Evolutionary conservation across 2,888 invertebrate species (phyloP).

Genomic region (Nomada lathburiana): DNA sequence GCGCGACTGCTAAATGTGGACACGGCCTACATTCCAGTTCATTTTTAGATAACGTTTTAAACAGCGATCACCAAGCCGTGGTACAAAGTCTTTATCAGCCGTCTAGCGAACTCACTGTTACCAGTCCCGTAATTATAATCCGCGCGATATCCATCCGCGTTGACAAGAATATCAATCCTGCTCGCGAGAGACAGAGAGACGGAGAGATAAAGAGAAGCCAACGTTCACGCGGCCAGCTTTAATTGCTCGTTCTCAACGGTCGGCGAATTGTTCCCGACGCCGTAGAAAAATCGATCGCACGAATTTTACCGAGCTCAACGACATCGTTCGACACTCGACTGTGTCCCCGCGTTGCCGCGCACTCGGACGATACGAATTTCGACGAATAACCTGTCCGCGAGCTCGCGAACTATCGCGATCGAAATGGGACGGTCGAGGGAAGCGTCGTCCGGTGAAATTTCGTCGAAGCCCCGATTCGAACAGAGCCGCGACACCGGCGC

Average conservation of each 20-base stretch:
- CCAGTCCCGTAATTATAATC: background rate
- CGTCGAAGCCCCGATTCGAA: too few species aligned
- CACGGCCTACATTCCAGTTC: slow-evolving; percentile 65
- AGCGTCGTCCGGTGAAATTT: background rate
- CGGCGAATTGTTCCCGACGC: too few species aligned
- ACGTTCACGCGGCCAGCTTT: too few species aligned
- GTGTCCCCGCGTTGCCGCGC: too few species aligned
- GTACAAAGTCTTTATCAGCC: slow-evolving; percentile 29
- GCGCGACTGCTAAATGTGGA: slow-evolving; percentile 60
- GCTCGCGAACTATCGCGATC: background rate
- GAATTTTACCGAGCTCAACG: too few species aligned
- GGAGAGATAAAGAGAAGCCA: too few species aligned
- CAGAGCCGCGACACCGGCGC: too few species aligned
- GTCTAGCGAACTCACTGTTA: background rate
- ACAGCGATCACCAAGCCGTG: slow-evolving; percentile 38
- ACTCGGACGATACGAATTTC: too few species aligned
- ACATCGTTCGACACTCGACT: too few species aligned
- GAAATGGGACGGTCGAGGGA: background rate
- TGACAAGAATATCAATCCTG: background rate
- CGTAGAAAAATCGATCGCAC: too few species aligned
- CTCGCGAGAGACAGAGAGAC: background rate
- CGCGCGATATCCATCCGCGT: background rate
- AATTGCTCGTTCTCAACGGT: too few species aligned
- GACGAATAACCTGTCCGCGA: too few species aligned
- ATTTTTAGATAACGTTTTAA: slow-evolving; percentile 54